A percentile compares a stretch with the other conserved stretches of the same genome.
These are phyloP conservation scores for Oreotrochilus melanogaster DNA, from an alignment of 2,113 vertebrate species.

Conservation along the genomic window DNA sequence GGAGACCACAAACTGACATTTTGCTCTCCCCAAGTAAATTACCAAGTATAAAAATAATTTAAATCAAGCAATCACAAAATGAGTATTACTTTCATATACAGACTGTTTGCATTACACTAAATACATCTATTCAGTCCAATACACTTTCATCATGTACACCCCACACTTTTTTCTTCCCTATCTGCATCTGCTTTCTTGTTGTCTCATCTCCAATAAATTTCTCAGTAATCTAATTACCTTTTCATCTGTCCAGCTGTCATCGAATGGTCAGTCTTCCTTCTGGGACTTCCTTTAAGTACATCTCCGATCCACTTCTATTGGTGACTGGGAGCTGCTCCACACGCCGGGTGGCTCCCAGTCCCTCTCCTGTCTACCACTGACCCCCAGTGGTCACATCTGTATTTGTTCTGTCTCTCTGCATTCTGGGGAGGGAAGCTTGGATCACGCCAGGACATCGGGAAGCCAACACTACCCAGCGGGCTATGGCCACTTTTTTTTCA, in stretches of 20 bases:
- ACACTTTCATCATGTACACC: neutral
- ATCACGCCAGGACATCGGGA: neutral
- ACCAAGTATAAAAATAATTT: neutral
- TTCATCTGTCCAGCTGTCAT: neutral
- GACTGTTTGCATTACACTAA: neutral
- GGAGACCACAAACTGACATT: neutral
- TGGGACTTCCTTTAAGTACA: neutral
- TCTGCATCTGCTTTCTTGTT: neutral
- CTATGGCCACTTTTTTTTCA: neutral
- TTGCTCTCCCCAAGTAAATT: neutral
- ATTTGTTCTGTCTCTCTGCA: neutral
- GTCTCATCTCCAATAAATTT: neutral
- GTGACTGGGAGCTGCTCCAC: neutral
- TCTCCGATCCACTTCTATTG: neutral
- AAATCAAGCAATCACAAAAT: neutral
- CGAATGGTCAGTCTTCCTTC: neutral
- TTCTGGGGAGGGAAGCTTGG: neutral
- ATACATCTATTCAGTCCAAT: neutral
- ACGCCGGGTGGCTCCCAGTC: neutral
- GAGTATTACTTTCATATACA: neutral
- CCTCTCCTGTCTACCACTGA: slow-evolving; percentile 55
- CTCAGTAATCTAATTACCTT: neutral
- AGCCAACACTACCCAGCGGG: neutral
- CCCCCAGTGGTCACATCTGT: slow-evolving; percentile 45
- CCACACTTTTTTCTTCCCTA: neutral